Evolutionary conservation across 2,888 invertebrate genomes (phyloP).

Genomic region (Drosophila parthenogenetica): DNA sequence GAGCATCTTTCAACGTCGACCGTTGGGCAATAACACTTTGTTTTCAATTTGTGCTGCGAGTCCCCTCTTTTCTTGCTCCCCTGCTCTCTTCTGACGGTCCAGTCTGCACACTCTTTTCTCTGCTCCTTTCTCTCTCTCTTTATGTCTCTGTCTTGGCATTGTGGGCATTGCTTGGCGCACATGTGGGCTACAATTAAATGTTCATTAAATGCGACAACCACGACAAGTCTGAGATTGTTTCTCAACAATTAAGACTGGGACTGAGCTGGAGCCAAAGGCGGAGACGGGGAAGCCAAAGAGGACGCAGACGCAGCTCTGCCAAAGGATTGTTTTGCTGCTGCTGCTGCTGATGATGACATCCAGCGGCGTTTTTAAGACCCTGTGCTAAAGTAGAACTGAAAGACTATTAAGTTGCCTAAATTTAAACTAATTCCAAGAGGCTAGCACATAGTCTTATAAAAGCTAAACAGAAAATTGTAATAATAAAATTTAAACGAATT

Average conservation of each 20-base stretch:
- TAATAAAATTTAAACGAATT: too few relatives aligned
- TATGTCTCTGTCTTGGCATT: conserved; percentile 26
- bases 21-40: conserved; percentile 67
- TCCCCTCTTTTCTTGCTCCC: background rate
- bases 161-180: conserved; percentile 67
- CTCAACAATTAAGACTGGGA: conserved; percentile 61
- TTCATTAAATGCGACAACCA: conserved; percentile 75
- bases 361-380: conserved; percentile 36
- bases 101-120: conserved; percentile 13
- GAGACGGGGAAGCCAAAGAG: too few relatives aligned
- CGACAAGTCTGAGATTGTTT: conserved; percentile 64
- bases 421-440: too few relatives aligned
- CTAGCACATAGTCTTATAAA: too few relatives aligned
- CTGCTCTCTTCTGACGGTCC: background rate
- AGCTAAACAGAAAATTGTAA: too few relatives aligned
- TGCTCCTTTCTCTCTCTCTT: background rate
- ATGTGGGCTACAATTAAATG: conserved; percentile 77
- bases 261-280: too few relatives aligned
- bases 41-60: conserved; percentile 64
- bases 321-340: conserved; percentile 40
- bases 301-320: background rate
- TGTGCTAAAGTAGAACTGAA: background rate
- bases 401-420: background rate
- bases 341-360: conserved; percentile 68
- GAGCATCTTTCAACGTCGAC: conserved; percentile 31